phyloP scores from a whole-genome alignment of 2,113 vertebrate species.

The Lophius piscatorius region DNA sequence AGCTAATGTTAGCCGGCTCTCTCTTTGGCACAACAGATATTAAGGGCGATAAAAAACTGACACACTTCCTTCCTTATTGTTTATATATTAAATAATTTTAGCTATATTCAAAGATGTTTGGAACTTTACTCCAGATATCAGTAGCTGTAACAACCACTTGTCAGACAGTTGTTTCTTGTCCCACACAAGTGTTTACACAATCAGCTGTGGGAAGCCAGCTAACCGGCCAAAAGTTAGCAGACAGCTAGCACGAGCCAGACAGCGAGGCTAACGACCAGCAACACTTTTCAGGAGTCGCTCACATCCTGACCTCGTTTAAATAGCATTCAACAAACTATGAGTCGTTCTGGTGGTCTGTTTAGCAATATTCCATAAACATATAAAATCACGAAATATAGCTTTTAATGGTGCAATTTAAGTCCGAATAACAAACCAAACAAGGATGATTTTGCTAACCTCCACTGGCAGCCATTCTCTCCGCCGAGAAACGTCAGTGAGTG shows the following conservation, averaged over 20 bases:
- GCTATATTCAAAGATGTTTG: rapidly evolving
- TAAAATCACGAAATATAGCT: constrained; percentile 29
- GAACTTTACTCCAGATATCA: not conserved
- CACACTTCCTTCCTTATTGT: not conserved
- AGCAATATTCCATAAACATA: not conserved
- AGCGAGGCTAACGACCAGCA: constrained; percentile 54
- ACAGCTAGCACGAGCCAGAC: constrained; percentile 60
- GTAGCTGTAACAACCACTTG: not conserved
- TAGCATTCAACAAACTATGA: constrained; percentile 30
- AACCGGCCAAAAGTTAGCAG: constrained; percentile 71
- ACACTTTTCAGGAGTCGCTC: constrained; percentile 64
- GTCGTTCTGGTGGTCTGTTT: not conserved
- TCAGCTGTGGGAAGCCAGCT: constrained; percentile 71
- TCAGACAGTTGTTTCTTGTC: constrained; percentile 36
- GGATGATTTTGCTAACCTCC: constrained; percentile 88
- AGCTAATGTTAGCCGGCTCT: constrained; percentile 67
- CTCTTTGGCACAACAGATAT: constrained; percentile 60
- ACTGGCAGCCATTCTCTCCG: constrained; percentile 95
- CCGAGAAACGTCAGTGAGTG: constrained; percentile 75
- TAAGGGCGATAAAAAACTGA: constrained; percentile 30
- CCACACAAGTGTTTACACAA: constrained; percentile 76
- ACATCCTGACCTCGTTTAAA: constrained; percentile 30
- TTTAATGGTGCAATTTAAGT: constrained; percentile 37
- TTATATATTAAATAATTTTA: not conserved
- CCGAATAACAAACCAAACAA: constrained; percentile 63